Evolutionary conservation across 1,140 invertebrate genomes (phyloP).

Genomic region (Cydia amplana): DNA sequence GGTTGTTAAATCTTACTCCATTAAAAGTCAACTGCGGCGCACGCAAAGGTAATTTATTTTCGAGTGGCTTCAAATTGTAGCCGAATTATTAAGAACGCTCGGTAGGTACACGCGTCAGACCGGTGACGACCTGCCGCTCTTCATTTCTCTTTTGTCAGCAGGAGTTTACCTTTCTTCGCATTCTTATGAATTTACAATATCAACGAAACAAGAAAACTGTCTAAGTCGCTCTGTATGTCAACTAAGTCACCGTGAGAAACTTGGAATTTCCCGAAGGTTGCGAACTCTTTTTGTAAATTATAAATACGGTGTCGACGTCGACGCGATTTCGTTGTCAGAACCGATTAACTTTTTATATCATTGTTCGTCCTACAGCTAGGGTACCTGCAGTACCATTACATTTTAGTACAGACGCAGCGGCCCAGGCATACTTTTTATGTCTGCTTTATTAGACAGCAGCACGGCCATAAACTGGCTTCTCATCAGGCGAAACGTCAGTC

Average conservation of each 20-base stretch:
- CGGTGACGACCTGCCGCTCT: constrained; percentile 23
- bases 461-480: constrained; percentile 60
- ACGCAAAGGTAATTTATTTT: not conserved
- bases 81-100: not conserved
- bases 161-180: constrained; percentile 23
- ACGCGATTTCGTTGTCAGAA: not conserved
- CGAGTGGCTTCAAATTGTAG: constrained; percentile 4
- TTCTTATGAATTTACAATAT: constrained; percentile 30
- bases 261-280: constrained; percentile 18
- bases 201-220: constrained; percentile 27
- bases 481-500: constrained; percentile 50
- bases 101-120: not conserved
- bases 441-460: constrained; percentile 58
- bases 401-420: constrained; percentile 12
- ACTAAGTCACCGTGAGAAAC: constrained; percentile 16
- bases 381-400: constrained; percentile 13
- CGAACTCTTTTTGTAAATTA: constrained; percentile 18
- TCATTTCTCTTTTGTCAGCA: constrained; percentile 23
- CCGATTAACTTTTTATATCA: not conserved
- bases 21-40: constrained; percentile 4
- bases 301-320: constrained; percentile 18
- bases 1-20: not conserved
- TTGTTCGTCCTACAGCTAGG: not conserved
- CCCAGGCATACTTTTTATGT: constrained; percentile 47
- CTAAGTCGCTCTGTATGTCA: constrained; percentile 30